These are phyloP conservation scores for Chloropsis cyanopogon DNA, from an alignment of 2,113 vertebrate genomes.

Conservation along the genomic window DNA sequence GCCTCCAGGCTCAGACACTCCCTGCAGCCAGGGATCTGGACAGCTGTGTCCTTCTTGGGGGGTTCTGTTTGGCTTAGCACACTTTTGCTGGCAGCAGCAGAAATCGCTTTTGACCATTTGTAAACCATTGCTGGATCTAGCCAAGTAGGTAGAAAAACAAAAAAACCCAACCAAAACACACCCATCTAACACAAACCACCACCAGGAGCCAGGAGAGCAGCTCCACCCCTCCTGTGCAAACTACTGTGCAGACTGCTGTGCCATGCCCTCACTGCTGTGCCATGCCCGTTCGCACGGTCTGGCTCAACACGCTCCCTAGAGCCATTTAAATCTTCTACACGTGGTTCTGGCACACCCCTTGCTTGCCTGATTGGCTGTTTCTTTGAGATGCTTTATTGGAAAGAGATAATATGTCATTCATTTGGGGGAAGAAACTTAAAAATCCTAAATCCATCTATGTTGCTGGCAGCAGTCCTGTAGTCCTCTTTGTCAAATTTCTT, in stretches of 20 bases:
- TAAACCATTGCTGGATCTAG: background rate
- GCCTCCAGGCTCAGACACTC: background rate
- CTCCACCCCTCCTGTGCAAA: background rate
- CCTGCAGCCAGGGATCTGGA: background rate
- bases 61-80: background rate
- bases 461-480: background rate
- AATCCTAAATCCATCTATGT: background rate
- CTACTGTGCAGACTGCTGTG: background rate
- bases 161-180: background rate
- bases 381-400: background rate
- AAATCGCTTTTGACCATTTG: background rate
- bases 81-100: no score
- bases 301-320: accelerated
- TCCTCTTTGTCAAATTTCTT: background rate
- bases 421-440: background rate
- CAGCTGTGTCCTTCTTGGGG: background rate
- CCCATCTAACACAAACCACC: background rate
- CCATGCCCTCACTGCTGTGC: background rate
- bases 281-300: background rate
- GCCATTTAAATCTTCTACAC: background rate
- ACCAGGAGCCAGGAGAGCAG: background rate
- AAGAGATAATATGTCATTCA: background rate
- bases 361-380: background rate
- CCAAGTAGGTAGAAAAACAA: background rate
- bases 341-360: background rate